These are phyloP conservation scores for Columba livia DNA, from an alignment of 2,113 vertebrate species.

Conservation along the genomic window DNA sequence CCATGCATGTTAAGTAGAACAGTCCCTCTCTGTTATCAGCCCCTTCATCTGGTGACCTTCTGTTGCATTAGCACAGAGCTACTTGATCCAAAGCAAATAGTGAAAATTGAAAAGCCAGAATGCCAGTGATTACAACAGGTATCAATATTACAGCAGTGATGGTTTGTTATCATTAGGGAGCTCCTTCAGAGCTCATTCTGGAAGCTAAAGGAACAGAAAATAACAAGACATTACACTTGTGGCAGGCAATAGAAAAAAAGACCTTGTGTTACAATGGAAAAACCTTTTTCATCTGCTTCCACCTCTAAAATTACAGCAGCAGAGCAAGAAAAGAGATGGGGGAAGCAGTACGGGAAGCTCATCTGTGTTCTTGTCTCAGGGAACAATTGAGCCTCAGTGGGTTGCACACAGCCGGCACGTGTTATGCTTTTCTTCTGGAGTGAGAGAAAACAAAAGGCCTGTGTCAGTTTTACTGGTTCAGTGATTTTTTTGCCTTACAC, in stretches of 20 bases:
- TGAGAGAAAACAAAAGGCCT: neutral
- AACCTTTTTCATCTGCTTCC: conserved; percentile 25
- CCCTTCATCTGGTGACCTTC: conserved; percentile 80
- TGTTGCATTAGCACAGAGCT: conserved; percentile 68
- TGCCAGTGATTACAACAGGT: conserved; percentile 77
- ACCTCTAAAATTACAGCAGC: neutral
- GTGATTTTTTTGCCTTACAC: neutral
- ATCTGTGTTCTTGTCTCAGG: neutral
- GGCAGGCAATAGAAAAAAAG: conserved; percentile 19
- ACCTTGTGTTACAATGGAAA: conserved; percentile 10
- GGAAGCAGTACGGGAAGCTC: neutral
- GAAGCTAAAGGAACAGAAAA: conserved; percentile 61
- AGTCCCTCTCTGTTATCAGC: conserved; percentile 69
- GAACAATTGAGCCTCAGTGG: neutral
- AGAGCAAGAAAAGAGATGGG: neutral
- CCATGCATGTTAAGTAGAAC: conserved; percentile 78
- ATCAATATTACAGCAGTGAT: conserved; percentile 72
- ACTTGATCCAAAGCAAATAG: conserved; percentile 75
- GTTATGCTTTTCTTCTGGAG: neutral
- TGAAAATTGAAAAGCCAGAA: conserved; percentile 76
- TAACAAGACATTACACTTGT: conserved; percentile 31
- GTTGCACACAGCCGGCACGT: rapidly evolving
- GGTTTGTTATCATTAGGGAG: conserved; percentile 74
- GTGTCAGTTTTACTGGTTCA: neutral
- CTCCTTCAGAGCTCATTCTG: conserved; percentile 63